phyloP scores from a whole-genome alignment of 2,797 vertebrate genomes.

The Coreius guichenoti region DNA sequence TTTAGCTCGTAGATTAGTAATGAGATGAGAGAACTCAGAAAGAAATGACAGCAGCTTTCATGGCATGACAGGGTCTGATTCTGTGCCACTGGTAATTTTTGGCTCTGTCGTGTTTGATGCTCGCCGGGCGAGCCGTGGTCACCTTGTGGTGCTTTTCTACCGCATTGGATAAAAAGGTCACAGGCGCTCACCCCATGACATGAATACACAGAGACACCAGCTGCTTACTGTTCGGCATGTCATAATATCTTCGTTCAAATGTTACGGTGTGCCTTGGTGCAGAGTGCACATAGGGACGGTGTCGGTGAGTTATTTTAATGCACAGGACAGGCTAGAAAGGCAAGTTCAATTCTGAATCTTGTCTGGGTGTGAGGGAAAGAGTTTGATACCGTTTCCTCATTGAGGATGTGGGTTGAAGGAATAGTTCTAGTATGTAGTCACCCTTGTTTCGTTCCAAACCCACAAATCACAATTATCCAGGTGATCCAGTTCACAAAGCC shows the following conservation, averaged over 20 bases:
- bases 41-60: conserved; percentile 54
- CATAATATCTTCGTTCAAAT: conserved; percentile 53
- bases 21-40: conserved; percentile 54
- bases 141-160: conserved; percentile 46
- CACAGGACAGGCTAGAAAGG: background rate
- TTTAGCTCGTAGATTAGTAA: conserved; percentile 60
- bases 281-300: background rate
- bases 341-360: background rate
- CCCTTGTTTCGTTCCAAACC: background rate
- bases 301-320: conserved; percentile 26
- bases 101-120: conserved; percentile 52
- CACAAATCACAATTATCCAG: background rate
- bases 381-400: background rate
- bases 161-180: conserved; percentile 52
- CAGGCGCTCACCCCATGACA: conserved; percentile 60
- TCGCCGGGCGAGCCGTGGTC: conserved; percentile 47
- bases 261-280: conserved; percentile 40
- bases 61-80: conserved; percentile 44
- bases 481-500: background rate
- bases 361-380: background rate
- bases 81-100: conserved; percentile 55
- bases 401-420: background rate
- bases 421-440: background rate
- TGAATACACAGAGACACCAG: conserved; percentile 52
- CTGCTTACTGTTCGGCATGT: conserved; percentile 48